Base-by-base conservation (phyloP, 1,140 invertebrate genomes). In the Penaeus indicus region DNA sequence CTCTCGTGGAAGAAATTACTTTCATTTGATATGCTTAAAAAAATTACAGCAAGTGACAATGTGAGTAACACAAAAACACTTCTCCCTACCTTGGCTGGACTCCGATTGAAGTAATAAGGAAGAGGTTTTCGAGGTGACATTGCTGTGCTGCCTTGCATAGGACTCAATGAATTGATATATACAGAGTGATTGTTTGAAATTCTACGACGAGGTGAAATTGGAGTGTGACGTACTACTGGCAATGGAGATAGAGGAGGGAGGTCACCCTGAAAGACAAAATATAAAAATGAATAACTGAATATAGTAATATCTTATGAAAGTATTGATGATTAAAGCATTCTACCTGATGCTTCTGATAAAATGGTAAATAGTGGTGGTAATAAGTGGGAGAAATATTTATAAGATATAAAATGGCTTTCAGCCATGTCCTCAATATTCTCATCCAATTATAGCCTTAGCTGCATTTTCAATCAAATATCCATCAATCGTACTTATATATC, bases 81-180 rank as follows among this genome's bases (percentile, higher is more conserved):
- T 54, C 5, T 5, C n/a, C 60, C 67, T 63, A 97, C 97, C 95
- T 97, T 97, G 86, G 97, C 96, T 22, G 97, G 97, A 93, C 97
- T 98, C 85, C 95, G 94, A 92, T 96, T 97, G 92, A 99, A 97
- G 90, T 95, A 95, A 93, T 98, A 99, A 77, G 95, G 96, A 90
- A 97, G 93, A 89, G 95, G 95, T 81, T 95, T 94, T 27, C 94
- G 94, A 47, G 94, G 93, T 2, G 94, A 94, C 86, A 94, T 94
- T 38, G 94, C 93, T 85, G 92, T 93, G 67, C 91, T 91, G 83
- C 91, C 91, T 84, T 88, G 88, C 27, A 89, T 79, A 22, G 91
- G 89, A 78, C 89, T 90, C 85, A 95, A 93, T 11, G 94, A 95
- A 78, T 95, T 94, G 84, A 95, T 95, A 93, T 94, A 96, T 83